Base-by-base conservation (phyloP, 2,888 invertebrate genomes). In the Sphinx pinastri region DNA sequence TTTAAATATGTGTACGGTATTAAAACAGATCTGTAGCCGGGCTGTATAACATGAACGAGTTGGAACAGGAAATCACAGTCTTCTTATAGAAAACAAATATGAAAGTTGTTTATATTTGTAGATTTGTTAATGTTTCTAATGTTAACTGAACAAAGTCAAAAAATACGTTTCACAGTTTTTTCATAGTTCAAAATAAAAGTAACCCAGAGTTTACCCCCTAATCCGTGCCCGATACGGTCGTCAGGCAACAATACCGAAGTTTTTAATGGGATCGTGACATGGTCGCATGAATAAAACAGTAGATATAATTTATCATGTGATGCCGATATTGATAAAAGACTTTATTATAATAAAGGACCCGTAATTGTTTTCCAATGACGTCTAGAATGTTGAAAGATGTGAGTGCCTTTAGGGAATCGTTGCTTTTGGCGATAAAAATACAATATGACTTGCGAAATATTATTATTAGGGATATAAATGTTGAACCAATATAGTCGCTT, bases 231-330 rank as follows among this genome's bases (percentile, higher is more conserved):
- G 70, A 58, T 67, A 58, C 70, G 67, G 67, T 67, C 67, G 57
- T 54, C 67, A 58, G 70, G 51, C 58, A 70, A 70, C 70, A 70
- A 70, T 70, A 67, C 52, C 47, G 67, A 67, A 59, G 58, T 52
- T 70, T 70, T 70, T 70, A 70, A 70, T 70, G 67, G 70, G 67
- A 58, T 70, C 70, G 59, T 70, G 70, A 70, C 70, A 70, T 70
- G 58, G 67, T 70, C 58, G 49, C 67, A 67, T 70, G 67, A 51
- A 59, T 70, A 67, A 70, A 70, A 70, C 57, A 52, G 63, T 66
- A 70, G 63, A 70, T 66, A 70, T 57, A 55, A 70, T 70, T 67
- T 67, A 70, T 70, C 67, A 67, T 67, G 55, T 59, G 59, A 16
- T 67, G 47, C 68, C 31, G 51, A 68, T 59, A 68, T 68, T 59